Percentiles rank a stretch among this genome's conserved stretches.
phyloP scores from a whole-genome alignment of 2,888 invertebrate genomes.

The Fabriciana adippe region DNA sequence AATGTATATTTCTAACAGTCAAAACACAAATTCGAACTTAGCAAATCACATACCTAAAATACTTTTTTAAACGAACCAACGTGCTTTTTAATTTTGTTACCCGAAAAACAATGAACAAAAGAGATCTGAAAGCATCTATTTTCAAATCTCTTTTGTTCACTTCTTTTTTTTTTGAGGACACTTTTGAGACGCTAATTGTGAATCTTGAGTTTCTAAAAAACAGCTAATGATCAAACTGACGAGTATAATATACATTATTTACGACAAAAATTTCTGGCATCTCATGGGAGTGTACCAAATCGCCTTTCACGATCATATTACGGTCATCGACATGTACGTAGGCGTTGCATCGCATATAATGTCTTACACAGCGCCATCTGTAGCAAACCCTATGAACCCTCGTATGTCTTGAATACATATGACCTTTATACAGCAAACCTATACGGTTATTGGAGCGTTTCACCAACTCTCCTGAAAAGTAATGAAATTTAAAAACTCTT shows the following conservation, averaged over 20 bases:
- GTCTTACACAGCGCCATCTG: conserved; percentile 12
- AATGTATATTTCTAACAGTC: too few relatives aligned
- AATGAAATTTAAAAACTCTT: too few relatives aligned
- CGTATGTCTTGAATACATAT: conserved; percentile 15
- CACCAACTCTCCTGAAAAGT: conserved; percentile 7
- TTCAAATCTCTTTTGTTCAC: too few relatives aligned
- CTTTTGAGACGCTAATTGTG: too few relatives aligned
- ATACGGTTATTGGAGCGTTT: conserved; percentile 5
- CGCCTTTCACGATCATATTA: conserved; percentile 18
- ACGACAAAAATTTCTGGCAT: not conserved
- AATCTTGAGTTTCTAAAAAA: too few relatives aligned
- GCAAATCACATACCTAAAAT: too few relatives aligned
- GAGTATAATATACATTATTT: conserved; percentile 8
- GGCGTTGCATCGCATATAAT: conserved; percentile 23
- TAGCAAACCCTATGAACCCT: not conserved
- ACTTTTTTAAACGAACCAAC: too few relatives aligned
- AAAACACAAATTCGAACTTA: too few relatives aligned
- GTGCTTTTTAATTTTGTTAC: too few relatives aligned
- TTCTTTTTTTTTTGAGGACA: too few relatives aligned
- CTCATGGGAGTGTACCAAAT: conserved; percentile 6
- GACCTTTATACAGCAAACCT: conserved; percentile 9
- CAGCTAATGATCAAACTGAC: not conserved
- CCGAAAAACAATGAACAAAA: too few relatives aligned
- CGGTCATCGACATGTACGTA: conserved; percentile 20
- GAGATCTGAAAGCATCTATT: too few relatives aligned